Evolutionary conservation across 1,140 invertebrate genomes (phyloP), one percentile per base, ranked within the genome.

Genomic region (Trichonephila inaurata): DNA sequence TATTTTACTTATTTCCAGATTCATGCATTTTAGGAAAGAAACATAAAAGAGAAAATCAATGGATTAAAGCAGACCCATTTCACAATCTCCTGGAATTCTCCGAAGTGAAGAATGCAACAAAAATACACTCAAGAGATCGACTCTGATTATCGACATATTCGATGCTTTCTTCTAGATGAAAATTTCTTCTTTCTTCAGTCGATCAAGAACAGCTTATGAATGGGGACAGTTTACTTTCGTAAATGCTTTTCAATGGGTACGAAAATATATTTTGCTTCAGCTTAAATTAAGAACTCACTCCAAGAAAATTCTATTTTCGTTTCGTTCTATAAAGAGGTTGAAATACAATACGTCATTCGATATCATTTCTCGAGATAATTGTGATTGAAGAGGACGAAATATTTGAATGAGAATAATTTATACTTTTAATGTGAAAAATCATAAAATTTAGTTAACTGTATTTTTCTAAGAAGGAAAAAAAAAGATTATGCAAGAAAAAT

Each of bases 101-200:
- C 28, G 18, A 88, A 19, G 16, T 10, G 62, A 19, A 51, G 33
- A 88, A 40, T 64, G 61, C 21, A 64, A 88, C 86, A 88, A 88
- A 88, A 88, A 33, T 44, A 88, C 51, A 85, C 83, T 85, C 24
- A 14, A 14, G 19, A 44, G 61, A 66, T 88, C 86, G 86, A 66
- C 24, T 61, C 61, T 33, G 64, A 28, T 62, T 86, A 88, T 88
- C 86, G 86, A 88, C 86, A 88, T 64, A 66, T 66, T 61, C 24
- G 83, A 28, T 6, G 51, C 44, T 28, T 72, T 83, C 51, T 40
- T 58, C 24, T 58, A 16, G 33, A n/a, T 21, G 82, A 58, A 8
- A 21, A 40, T 19, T 33, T 19, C 33, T 24, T 58, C 44, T 83
- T 77, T 77, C 44, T 10, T 0, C 4, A 14, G 28, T 77, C 72